A percentile compares a stretch with the other conserved stretches of the same genome.
Conservation (phyloP, 2,888 invertebrate species). For the Vandiemenella viatica region DNA sequence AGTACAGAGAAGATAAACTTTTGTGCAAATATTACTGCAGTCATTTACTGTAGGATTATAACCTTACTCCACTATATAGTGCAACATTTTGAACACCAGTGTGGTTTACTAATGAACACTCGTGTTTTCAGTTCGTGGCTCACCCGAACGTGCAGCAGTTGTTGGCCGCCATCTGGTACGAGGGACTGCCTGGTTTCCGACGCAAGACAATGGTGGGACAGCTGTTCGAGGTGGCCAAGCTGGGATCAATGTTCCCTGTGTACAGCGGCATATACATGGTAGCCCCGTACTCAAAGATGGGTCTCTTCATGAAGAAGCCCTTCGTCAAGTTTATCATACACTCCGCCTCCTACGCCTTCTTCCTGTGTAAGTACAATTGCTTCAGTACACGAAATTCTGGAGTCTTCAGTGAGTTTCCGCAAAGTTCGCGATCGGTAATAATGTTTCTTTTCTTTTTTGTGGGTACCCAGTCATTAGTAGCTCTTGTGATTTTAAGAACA, state of each 20-base stretch:
- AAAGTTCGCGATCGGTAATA: too few relatives aligned
- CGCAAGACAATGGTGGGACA: constrained; percentile 81
- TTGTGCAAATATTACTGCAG: too few relatives aligned
- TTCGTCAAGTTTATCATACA: constrained; percentile 98
- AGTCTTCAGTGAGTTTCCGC: too few relatives aligned
- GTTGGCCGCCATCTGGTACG: constrained; percentile 92
- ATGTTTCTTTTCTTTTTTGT: too few relatives aligned
- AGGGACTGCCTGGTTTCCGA: constrained; percentile 87
- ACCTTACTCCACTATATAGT: too few relatives aligned
- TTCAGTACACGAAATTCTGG: too few relatives aligned
- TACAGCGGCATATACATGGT: constrained; percentile 86
- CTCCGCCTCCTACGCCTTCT: constrained; percentile 89
- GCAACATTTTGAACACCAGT: too few relatives aligned
- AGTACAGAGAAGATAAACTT: too few relatives aligned
- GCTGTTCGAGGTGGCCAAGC: constrained; percentile 65
- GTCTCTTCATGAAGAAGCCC: constrained; percentile 87
- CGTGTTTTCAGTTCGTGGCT: constrained; percentile 96
- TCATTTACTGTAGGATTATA: too few relatives aligned
- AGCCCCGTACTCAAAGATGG: constrained; percentile 75
- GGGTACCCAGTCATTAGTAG: too few relatives aligned
- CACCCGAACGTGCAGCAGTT: constrained; percentile 94
- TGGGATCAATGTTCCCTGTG: constrained; percentile 85
- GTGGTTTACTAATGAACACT: too few relatives aligned
- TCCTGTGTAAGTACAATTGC: constrained; percentile 85
- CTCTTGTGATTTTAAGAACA: too few relatives aligned